Evolutionary conservation across 2,797 vertebrate species (phyloP).

Genomic region (Falco biarmicus): DNA sequence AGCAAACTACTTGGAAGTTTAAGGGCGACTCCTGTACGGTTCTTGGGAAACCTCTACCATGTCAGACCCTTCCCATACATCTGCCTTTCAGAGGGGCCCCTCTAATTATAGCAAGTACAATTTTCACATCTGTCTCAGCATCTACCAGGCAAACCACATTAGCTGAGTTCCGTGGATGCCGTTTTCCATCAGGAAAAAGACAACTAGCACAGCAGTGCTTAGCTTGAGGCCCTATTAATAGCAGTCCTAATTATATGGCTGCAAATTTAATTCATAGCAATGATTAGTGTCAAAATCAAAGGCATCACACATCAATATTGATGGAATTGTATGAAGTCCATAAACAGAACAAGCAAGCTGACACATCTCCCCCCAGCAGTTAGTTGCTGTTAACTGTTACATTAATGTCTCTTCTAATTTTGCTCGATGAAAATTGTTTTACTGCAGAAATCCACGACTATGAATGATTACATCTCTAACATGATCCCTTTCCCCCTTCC

Average conservation of each 20-base stretch:
- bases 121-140: conserved; percentile 61
- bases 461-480: neutral
- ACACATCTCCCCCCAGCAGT: conserved; percentile 42
- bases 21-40: neutral
- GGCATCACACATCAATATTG: conserved; percentile 81
- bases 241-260: conserved; percentile 80
- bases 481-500: neutral
- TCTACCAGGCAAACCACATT: conserved; percentile 56
- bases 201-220: conserved; percentile 59
- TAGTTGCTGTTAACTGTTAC: conserved; percentile 68
- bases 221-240: conserved; percentile 80
- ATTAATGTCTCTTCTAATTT: conserved; percentile 67
- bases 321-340: conserved; percentile 71
- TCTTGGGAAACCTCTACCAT: neutral
- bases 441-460: conserved; percentile 13
- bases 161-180: conserved; percentile 66
- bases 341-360: conserved; percentile 70
- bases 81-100: neutral
- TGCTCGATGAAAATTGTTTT: conserved; percentile 43
- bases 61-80: neutral
- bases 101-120: conserved; percentile 33
- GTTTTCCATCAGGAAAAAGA: conserved; percentile 74
- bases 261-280: conserved; percentile 80
- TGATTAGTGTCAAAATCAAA: conserved; percentile 81
- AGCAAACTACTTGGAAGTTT: neutral